Evolutionary conservation across 2,888 invertebrate genomes (phyloP), one percentile per base, ranked within the genome.

Genomic region (Atherix ibis): DNA sequence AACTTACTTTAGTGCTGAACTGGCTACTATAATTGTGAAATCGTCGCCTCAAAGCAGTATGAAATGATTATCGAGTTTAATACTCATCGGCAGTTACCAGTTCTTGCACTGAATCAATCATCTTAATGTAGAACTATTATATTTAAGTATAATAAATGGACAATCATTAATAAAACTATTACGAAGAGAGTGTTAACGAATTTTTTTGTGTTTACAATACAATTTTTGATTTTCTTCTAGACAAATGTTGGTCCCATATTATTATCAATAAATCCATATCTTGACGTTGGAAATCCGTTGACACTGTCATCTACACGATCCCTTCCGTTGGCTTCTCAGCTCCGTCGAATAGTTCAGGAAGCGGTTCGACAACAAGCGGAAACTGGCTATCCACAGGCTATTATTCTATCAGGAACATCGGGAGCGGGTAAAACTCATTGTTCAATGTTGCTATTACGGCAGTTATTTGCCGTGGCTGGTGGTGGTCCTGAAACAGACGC

Each of bases 401-500:
- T 92, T 51, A 88, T 92, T 45, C 70, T 91, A 36, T 91, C 84
- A 43, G 88, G 87, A 71, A 64, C 83, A 36, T 87, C 85, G 45
- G 94, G 92, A 15, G 85, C 88, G 15, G 92, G 94, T 17, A 94
- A 94, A 66, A 92, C 92, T 36, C 82, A 87, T 59, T 81, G 87
- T 40, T 87, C 88, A 14, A 88, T 89, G 87, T 67, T 87, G 51
- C 65, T 92, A 50, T 67, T 94, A 49, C 71, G 89, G 48, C 84
- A 91, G 56, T 65, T 94, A 52, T 92, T 91, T 65, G 88, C 89
- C 55, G 81, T 87, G 44, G 91, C 89, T 37, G 92, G 91, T 40
- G 92, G 91, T 48, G 91, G 91, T 31, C 81, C 85, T 4, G 89
- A 91, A 67, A 91, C 92, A 15, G 92, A 92, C 64, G 88, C 91